Evolutionary conservation across 2,113 vertebrate species (phyloP), one percentile per base, ranked within the genome.

Genomic region (Myotis brandtii): DNA sequence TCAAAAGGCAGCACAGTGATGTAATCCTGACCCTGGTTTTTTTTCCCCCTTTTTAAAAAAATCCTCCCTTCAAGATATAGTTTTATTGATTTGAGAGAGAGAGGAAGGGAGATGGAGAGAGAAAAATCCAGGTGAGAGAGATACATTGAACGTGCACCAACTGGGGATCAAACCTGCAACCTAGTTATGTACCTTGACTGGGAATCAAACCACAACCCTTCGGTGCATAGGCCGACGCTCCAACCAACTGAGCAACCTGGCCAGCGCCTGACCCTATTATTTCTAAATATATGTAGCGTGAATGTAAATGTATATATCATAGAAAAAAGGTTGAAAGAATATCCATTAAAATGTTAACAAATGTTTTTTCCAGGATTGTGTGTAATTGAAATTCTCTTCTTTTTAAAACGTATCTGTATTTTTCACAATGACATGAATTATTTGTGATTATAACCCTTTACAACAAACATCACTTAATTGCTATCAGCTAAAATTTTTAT

Each of bases 291-390:
- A 16, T 91, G 5, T 46, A 73, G n/a, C 64, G 2, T 88, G 43
- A 90, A 79, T 59, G 11, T 83, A 14, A 84, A 89, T 92, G 40
- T 73, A 10, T 83, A 6, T 30, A 67, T 59, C 77, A 20, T 80
- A 84, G 37, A 76, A 70, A 89, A 93, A 82, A 25, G 1, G 32
- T 75, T 69, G 25, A 88, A 76, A 95, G 6, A 91, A 84, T 81
- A 75, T 66, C 12, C 8, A 89, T 91, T 89, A 89, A 23, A 95
- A 85, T 88, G 34, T 54, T 77, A 81, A 80, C 12, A 95, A 69
- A 21, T 79, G 12, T 75, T 64, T 56, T 81, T 88, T 84, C 7
- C 18, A 85, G 37, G 3, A 67, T 85, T 84, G 2, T 72, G 23
- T 11, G 16, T 80, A 17, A 89, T 84, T 80, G 92, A 86, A 75